Percentiles rank a stretch among this genome's conserved stretches.
phyloP scores from a whole-genome alignment of 2,888 invertebrate species.

The Phorcus lineatus region DNA sequence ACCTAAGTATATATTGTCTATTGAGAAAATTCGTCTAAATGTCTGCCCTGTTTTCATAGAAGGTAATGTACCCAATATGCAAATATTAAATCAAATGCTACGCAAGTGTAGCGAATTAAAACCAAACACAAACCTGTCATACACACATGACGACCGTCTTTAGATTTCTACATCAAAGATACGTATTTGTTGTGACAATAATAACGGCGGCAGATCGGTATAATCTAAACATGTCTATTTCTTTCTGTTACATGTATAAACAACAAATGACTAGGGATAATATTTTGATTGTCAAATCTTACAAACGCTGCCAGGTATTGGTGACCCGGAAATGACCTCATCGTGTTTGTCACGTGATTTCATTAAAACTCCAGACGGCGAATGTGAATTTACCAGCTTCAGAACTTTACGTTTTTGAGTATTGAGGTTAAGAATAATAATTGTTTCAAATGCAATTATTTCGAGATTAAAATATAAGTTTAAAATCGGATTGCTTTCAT shows the following conservation, averaged over 20 bases:
- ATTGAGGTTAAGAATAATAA: too few species aligned
- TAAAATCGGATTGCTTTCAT: too few species aligned
- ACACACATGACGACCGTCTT: neutral
- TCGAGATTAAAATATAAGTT: too few species aligned
- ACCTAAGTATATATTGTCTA: neutral
- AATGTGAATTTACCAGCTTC: too few species aligned
- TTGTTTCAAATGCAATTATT: too few species aligned
- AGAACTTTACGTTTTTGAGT: too few species aligned
- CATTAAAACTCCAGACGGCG: neutral
- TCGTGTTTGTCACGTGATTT: neutral
- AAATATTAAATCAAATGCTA: neutral
- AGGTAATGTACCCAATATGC: neutral
- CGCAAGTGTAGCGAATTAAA: conserved; percentile 6
- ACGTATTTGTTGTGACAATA: conserved; percentile 16
- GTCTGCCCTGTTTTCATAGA: neutral
- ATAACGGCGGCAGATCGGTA: neutral
- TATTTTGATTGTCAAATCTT: conserved; percentile 17
- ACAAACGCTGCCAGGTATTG: neutral
- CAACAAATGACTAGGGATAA: conserved; percentile 9
- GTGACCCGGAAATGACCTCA: neutral
- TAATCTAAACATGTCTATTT: conserved; percentile 11
- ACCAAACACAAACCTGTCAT: conserved; percentile 1
- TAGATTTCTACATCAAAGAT: conserved; percentile 21
- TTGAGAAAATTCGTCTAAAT: neutral
- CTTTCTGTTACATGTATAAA: conserved; percentile 7